Evolutionary conservation across 2,797 vertebrate genomes (phyloP), one percentile per base, ranked within the genome.

Genomic region (Pipistrellus nathusii): DNA sequence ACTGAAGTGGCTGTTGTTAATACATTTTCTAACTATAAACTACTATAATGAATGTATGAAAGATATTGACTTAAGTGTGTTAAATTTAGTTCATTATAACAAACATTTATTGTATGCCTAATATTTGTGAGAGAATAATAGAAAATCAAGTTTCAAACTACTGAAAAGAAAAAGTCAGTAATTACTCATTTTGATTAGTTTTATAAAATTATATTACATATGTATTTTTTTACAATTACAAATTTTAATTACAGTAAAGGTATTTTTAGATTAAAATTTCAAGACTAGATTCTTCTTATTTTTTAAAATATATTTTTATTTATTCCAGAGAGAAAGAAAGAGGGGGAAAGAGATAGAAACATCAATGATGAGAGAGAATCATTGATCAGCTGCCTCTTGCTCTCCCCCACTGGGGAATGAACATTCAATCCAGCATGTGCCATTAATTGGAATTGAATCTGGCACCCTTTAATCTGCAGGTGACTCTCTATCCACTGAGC

Each of bases 51-150:
- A 32, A 84, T 32, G 27, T 48, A 35, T 85, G 12, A 44, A 88
- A 75, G 44, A 82, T 87, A 48, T 8, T 68, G 72, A 83, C 14
- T 48, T 8, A 71, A 88, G n/a, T 32, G 14, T 78, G 35, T 90
- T 71, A 48, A 48, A 82, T 66, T 88, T 44, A 80, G 59, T 23
- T 77, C 44, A 84, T 64, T 89, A 64, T 78, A 59, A 53, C 17
- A 90, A 46, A 66, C 62, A 82, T 35, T 88, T 89, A 71, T n/a
- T 81, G 48, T 90, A 72, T 77, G 68, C 11, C 62, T 91, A 51
- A 38, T 69, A 15, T 66, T 21, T 46, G 9, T 25, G 76, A 95
- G 17, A 46, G 27, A 57, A 75, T 73, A 88, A 64, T 30, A 77
- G 48, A 86, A 82, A 90, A 92, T 64, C 41, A 85, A 1, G 46